phyloP scores from a whole-genome alignment of 1,140 invertebrate species.

The Nasonia longicornis region DNA sequence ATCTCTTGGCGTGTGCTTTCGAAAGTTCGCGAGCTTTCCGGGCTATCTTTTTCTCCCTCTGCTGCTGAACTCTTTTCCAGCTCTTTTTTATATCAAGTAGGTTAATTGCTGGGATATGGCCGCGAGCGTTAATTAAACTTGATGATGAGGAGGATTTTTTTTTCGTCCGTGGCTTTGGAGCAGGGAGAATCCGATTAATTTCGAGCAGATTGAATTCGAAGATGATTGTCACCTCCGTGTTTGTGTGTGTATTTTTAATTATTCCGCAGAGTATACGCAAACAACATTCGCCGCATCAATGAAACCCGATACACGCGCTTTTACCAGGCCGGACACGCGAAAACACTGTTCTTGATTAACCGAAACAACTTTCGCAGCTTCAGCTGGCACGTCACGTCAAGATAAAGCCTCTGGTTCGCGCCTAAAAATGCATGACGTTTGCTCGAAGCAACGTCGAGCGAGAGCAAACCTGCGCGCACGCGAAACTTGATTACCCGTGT shows the following conservation, averaged over 20 bases:
- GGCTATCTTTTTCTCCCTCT: not conserved
- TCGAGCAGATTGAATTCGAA: too few species aligned
- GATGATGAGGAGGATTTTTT: not conserved
- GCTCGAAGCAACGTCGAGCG: not conserved
- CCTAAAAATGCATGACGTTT: not conserved
- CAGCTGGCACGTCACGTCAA: not conserved
- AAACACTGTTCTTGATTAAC: not conserved
- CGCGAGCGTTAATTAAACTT: constrained; percentile 28
- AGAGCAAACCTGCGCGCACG: not conserved
- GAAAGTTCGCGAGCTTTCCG: not conserved
- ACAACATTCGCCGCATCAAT: too few species aligned
- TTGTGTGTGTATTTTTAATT: too few species aligned
- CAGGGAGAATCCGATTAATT: too few species aligned
- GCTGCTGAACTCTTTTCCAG: not conserved
- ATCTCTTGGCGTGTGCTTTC: not conserved
- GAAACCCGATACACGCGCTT: too few species aligned
- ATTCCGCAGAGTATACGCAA: too few species aligned
- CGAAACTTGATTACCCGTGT: not conserved
- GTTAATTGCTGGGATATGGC: not conserved
- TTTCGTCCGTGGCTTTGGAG: not conserved
- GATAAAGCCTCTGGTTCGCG: not conserved
- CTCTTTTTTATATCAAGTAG: not conserved
- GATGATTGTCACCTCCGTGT: too few species aligned
- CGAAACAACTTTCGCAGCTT: not conserved
- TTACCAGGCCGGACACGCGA: not conserved